These are phyloP conservation scores for Oophaga sylvatica DNA, from an alignment of 2,797 vertebrate genomes.

Conservation along the genomic window DNA sequence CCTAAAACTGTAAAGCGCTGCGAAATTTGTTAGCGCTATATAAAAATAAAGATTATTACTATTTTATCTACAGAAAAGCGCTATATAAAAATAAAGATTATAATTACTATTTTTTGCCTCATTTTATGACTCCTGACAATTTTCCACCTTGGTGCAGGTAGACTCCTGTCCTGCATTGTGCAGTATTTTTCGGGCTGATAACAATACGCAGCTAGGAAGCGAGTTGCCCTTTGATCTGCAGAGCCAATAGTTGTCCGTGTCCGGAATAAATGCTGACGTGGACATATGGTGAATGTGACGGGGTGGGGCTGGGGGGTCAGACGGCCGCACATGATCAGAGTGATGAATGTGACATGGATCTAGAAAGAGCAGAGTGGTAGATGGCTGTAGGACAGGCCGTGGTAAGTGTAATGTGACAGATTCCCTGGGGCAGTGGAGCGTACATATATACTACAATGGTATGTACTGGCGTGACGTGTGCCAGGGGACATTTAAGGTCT, in stretches of 20 bases:
- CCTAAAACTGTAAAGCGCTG: no score
- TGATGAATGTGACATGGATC: slow-evolving; percentile 25
- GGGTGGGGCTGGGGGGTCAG: no score
- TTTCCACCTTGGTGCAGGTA: background rate
- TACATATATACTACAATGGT: background rate
- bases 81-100: no score
- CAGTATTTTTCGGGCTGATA: background rate
- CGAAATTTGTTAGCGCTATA: no score
- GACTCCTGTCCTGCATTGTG: background rate
- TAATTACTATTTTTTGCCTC: background rate
- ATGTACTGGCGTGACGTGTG: background rate
- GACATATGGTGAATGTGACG: background rate
- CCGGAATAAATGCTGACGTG: slow-evolving; percentile 46
- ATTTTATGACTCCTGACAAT: no score
- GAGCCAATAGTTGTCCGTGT: background rate
- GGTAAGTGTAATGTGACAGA: slow-evolving; percentile 31
- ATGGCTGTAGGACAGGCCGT: slow-evolving; percentile 28
- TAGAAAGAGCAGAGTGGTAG: slow-evolving; percentile 29
- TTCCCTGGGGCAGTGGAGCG: background rate
- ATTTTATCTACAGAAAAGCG: no score
- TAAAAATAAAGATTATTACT: no score
- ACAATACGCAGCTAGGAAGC: background rate
- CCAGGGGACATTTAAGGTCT: no score
- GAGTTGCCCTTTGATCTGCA: background rate
- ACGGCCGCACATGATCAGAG: slow-evolving; percentile 19